phyloP scores from a whole-genome alignment of 2,113 vertebrate genomes.

The Dissostichus mawsoni region DNA sequence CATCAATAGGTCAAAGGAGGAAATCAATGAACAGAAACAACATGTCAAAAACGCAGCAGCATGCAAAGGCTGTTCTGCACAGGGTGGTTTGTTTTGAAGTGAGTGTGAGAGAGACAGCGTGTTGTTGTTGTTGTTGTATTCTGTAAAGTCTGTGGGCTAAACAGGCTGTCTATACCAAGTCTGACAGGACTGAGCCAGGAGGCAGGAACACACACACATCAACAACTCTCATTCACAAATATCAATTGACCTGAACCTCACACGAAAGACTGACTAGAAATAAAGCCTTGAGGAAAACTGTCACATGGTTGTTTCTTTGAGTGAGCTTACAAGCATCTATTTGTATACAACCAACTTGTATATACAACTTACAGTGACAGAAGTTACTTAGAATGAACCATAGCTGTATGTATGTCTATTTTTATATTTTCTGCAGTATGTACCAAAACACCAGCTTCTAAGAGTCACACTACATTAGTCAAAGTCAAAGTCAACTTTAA shows the following conservation, averaged over 20 bases:
- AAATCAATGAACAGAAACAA: not conserved
- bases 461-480: too few species aligned
- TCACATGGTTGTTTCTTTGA: too few species aligned
- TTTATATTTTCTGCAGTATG: too few species aligned
- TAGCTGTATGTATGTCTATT: too few species aligned
- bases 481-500: too few species aligned
- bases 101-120: not conserved
- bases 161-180: conserved; percentile 34
- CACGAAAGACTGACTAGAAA: too few species aligned
- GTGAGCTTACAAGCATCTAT: too few species aligned
- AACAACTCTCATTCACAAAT: not conserved
- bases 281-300: too few species aligned
- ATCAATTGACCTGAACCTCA: not conserved
- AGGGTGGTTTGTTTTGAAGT: not conserved
- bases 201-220: conserved; percentile 18
- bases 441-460: too few species aligned
- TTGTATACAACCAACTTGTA: too few species aligned
- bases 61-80: not conserved
- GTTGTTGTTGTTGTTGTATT: not conserved
- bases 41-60: conserved; percentile 4
- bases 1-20: not conserved
- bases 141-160: not conserved
- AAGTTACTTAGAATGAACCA: too few species aligned
- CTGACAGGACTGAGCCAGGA: conserved; percentile 41
- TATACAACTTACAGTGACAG: too few species aligned